phyloP scores from a whole-genome alignment of 2,888 invertebrate species.

The Pandemis cinnamomeana region DNA sequence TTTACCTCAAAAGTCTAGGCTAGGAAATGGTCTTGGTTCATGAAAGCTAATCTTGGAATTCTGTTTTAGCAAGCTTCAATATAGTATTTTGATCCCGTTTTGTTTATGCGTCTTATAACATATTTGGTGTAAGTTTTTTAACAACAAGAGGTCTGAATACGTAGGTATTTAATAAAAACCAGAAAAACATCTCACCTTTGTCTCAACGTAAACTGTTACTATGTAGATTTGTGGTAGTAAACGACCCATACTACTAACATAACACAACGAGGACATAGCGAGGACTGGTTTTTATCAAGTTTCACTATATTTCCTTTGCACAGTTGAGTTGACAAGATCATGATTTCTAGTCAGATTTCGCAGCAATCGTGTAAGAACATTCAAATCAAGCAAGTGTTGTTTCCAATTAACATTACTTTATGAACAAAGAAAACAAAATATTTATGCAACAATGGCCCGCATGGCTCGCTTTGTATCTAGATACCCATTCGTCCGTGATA shows the following conservation, averaged over 20 bases:
- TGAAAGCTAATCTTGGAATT: not conserved
- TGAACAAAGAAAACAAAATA: constrained; percentile 25
- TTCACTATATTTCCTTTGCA: constrained; percentile 20
- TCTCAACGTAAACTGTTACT: constrained; percentile 14
- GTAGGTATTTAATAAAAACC: not conserved
- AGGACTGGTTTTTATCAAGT: constrained; percentile 31
- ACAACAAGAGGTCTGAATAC: not conserved
- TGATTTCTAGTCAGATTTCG: not conserved
- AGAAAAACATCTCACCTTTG: constrained; percentile 3
- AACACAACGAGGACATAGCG: constrained; percentile 16
- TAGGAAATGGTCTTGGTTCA: not conserved
- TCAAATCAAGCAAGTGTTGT: not conserved
- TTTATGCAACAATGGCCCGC: constrained; percentile 61
- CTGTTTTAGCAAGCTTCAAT: not conserved
- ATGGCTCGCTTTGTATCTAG: constrained; percentile 57
- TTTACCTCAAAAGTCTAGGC: not conserved
- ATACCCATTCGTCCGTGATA: constrained; percentile 59
- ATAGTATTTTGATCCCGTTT: too few species aligned
- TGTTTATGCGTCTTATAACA: too few species aligned
- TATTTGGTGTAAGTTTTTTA: not conserved
- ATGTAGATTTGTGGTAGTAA: constrained; percentile 8
- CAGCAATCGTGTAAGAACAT: not conserved
- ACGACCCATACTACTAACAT: constrained; percentile 13
- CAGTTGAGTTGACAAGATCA: constrained; percentile 7
- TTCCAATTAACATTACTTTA: not conserved